These are phyloP conservation scores for Diplazon laetatorius DNA, from an alignment of 2,888 invertebrate genomes.

Conservation along the genomic window DNA sequence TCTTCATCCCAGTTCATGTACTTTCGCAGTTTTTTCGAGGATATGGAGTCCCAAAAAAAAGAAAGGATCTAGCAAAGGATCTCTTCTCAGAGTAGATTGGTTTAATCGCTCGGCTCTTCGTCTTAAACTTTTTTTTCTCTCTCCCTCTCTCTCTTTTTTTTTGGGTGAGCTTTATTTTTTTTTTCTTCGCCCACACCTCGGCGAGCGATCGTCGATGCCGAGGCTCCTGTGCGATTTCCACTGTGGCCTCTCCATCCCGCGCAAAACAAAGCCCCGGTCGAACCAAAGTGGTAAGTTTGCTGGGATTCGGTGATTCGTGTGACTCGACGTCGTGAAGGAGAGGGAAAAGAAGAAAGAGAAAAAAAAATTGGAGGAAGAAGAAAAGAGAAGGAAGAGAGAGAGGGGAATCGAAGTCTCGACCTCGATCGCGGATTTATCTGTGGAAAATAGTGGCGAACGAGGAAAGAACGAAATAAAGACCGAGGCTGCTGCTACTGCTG, in stretches of 20 bases:
- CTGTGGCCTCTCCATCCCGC: slow-evolving; percentile 56
- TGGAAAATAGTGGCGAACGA: slow-evolving; percentile 50
- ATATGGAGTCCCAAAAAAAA: slow-evolving; percentile 12
- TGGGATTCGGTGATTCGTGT: slow-evolving; percentile 59
- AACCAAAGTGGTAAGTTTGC: slow-evolving; percentile 69
- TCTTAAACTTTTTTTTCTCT: slow-evolving; percentile 64
- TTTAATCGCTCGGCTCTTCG: slow-evolving; percentile 68
- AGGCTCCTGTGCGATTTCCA: slow-evolving; percentile 27
- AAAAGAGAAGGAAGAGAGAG: slow-evolving; percentile 41
- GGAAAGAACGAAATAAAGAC: slow-evolving; percentile 52
- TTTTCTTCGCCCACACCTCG: not conserved
- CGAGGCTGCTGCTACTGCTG: slow-evolving; percentile 34
- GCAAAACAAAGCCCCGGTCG: slow-evolving; percentile 68
- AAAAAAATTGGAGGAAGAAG: too few species aligned
- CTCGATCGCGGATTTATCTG: slow-evolving; percentile 64
- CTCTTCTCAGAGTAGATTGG: slow-evolving; percentile 61
- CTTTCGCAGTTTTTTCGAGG: slow-evolving; percentile 9
- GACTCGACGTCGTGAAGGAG: slow-evolving; percentile 51
- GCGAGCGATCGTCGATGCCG: not conserved
- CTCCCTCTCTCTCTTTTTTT: not conserved
- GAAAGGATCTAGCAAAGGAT: too few species aligned
- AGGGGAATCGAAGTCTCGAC: slow-evolving; percentile 63
- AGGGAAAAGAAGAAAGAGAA: slow-evolving; percentile 40
- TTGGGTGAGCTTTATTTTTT: too few species aligned
- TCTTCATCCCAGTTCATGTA: not conserved